These are phyloP conservation scores for Bambusicola thoracicus DNA, from an alignment of 2,113 vertebrate genomes.

Conservation along the genomic window DNA sequence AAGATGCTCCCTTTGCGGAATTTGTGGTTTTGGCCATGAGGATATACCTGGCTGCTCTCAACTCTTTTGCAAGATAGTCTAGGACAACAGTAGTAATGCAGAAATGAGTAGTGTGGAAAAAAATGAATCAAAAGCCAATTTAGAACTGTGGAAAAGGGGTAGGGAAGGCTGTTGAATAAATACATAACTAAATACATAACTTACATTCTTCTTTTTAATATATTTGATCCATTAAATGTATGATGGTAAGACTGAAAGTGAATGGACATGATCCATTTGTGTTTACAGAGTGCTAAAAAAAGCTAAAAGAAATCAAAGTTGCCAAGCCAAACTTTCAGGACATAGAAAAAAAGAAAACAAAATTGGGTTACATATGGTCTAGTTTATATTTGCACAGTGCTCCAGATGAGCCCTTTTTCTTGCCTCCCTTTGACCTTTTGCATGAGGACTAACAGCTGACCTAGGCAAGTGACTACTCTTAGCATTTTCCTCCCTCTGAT, in stretches of 20 bases:
- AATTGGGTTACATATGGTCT: not conserved
- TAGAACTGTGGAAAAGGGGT: not conserved
- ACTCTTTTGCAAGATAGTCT: not conserved
- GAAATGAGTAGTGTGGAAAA: not conserved
- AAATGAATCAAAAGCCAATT: not conserved
- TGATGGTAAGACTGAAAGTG: not conserved
- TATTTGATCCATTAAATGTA: not conserved
- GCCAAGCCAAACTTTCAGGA: not conserved
- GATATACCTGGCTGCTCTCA: not conserved
- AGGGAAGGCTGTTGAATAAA: not conserved
- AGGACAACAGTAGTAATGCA: not conserved
- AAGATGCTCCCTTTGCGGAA: not conserved
- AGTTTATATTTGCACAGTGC: not conserved
- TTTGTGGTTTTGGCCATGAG: not conserved
- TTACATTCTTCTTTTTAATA: not conserved
- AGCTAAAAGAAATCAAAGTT: not conserved
- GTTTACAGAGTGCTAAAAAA: not conserved
- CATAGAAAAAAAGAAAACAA: not conserved
- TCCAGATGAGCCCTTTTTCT: not conserved
- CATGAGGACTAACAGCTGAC: not conserved
- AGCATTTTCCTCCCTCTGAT: not conserved
- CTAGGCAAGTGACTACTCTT: not conserved
- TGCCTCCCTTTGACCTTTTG: not conserved
- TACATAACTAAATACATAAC: not conserved
- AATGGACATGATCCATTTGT: not conserved